A percentile compares a stretch with the other conserved stretches of the same genome.
Evolutionary conservation across 2,888 invertebrate species (phyloP).

Genomic region (Leptothorax acervorum): DNA sequence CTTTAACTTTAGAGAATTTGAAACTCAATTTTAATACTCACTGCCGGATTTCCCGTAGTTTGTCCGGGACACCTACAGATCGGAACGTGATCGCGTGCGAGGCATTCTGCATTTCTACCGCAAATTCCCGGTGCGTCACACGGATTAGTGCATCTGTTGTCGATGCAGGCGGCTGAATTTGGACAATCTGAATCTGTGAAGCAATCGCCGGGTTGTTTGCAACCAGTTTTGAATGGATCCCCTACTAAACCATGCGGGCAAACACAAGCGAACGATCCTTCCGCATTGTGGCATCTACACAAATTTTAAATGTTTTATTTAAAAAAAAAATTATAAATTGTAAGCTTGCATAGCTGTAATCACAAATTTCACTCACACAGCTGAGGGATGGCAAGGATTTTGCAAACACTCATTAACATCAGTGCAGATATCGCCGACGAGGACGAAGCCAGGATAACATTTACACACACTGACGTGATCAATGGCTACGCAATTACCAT

Average conservation of each 20-base stretch:
- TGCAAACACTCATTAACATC: slow-evolving; percentile 93
- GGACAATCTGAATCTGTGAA: slow-evolving; percentile 93
- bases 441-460: slow-evolving; percentile 91
- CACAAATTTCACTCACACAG: slow-evolving; percentile 85
- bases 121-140: slow-evolving; percentile 90
- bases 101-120: slow-evolving; percentile 92
- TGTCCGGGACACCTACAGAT: slow-evolving; percentile 92
- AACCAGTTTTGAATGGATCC: slow-evolving; percentile 91
- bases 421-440: slow-evolving; percentile 89
- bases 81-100: slow-evolving; percentile 89
- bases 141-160: slow-evolving; percentile 92
- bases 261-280: slow-evolving; percentile 92
- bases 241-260: slow-evolving; percentile 93
- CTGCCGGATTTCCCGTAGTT: slow-evolving; percentile 91
- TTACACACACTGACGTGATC: slow-evolving; percentile 91
- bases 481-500: slow-evolving; percentile 91
- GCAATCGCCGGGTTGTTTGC: slow-evolving; percentile 94
- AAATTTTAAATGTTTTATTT: slow-evolving; percentile 28
- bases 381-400: slow-evolving; percentile 93
- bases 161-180: slow-evolving; percentile 90
- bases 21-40: slow-evolving; percentile 58
- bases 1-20: not conserved
- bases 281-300: slow-evolving; percentile 90
- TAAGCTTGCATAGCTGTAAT: not conserved
- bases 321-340: not conserved